Percentiles rank a stretch among this genome's conserved stretches.
phyloP scores from a whole-genome alignment of 2,113 vertebrate genomes.

The Apus apus region DNA sequence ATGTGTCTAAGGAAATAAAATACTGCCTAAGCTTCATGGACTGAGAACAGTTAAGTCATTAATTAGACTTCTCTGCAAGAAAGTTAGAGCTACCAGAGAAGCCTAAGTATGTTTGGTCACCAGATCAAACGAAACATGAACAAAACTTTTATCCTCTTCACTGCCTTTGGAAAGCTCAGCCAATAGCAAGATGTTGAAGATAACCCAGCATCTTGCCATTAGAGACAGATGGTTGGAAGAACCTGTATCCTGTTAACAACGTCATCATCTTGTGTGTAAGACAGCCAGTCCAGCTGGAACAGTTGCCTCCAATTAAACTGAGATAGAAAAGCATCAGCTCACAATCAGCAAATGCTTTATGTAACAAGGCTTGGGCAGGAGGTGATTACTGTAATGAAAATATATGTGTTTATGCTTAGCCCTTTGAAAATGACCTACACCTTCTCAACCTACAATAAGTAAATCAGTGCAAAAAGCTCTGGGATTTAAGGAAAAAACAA shows the following conservation, averaged over 20 bases:
- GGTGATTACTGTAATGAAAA: conserved; percentile 16
- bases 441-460: neutral
- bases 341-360: neutral
- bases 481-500: neutral
- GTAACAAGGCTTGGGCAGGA: neutral
- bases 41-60: neutral
- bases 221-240: conserved; percentile 36
- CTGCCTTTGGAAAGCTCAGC: neutral
- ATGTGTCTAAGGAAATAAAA: neutral
- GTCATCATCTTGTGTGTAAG: neutral
- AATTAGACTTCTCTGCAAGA: neutral
- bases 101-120: neutral
- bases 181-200: neutral
- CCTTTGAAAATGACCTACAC: neutral
- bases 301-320: conserved; percentile 28
- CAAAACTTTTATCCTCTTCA: neutral
- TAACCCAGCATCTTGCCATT: neutral
- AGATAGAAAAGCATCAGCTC: neutral
- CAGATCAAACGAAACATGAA: neutral
- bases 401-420: neutral
- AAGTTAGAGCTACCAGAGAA: neutral
- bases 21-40: neutral
- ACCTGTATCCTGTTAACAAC: neutral
- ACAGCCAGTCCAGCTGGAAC: conserved; percentile 38
- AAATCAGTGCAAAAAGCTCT: neutral